These are phyloP conservation scores for Halcyon badia DNA, from an alignment of 2,797 vertebrate species.

Conservation along the genomic window DNA sequence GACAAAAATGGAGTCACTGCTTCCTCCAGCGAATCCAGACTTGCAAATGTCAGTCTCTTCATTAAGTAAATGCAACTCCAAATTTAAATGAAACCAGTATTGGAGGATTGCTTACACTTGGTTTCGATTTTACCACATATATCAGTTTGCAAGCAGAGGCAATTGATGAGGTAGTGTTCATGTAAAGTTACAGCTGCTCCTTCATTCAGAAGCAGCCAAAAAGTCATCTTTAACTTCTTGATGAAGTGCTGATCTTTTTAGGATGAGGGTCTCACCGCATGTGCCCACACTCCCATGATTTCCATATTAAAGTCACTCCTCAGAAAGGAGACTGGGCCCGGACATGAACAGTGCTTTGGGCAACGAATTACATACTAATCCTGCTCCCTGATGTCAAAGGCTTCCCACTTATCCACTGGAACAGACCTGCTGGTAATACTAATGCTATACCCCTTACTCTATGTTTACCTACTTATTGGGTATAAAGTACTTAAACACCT, in stretches of 20 bases:
- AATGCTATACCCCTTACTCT: not conserved
- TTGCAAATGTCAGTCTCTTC: not conserved
- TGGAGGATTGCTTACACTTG: not conserved
- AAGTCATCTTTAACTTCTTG: not conserved
- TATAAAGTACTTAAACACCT: not conserved
- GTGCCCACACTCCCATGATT: not conserved
- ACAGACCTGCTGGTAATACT: not conserved
- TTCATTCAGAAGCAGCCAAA: not conserved
- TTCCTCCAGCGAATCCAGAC: not conserved
- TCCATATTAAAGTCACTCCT: not conserved
- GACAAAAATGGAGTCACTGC: not conserved
- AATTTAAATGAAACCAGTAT: not conserved
- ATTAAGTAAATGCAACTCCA: not conserved
- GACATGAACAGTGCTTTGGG: not conserved
- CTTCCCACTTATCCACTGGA: not conserved
- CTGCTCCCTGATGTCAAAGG: not conserved
- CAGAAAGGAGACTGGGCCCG: not conserved
- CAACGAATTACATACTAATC: rapidly evolving
- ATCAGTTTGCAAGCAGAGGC: not conserved
- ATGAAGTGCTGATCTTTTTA: not conserved
- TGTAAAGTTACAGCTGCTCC: not conserved
- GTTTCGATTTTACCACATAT: not conserved
- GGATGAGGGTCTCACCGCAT: not conserved
- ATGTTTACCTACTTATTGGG: not conserved
- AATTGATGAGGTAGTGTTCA: not conserved